These are phyloP conservation scores for Helicoverpa zea DNA, from an alignment of 1,140 invertebrate genomes.

Conservation along the genomic window DNA sequence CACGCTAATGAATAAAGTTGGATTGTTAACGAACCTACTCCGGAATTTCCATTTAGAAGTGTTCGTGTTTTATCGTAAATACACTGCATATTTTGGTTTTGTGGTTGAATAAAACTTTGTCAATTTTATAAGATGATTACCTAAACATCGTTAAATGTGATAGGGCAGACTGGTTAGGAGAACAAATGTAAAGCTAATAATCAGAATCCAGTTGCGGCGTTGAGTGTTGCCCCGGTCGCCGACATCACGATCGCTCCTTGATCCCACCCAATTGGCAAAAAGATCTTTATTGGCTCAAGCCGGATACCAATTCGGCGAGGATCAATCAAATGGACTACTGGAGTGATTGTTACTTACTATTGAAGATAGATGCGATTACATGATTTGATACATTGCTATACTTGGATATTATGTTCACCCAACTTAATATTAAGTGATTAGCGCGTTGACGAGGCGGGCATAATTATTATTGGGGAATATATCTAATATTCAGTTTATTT, in stretches of 20 bases:
- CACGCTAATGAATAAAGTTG: constrained; percentile 85
- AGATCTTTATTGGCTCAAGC: constrained; percentile 79
- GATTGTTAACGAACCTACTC: constrained; percentile 81
- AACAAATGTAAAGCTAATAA: constrained; percentile 51
- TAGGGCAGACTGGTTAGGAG: constrained; percentile 22
- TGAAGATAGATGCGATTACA: constrained; percentile 56
- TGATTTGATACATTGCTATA: constrained; percentile 50
- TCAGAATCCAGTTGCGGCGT: constrained; percentile 60
- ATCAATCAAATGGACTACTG: constrained; percentile 70
- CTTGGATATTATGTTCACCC: constrained; percentile 13
- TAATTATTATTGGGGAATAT: constrained; percentile 24
- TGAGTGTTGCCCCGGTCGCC: constrained; percentile 52
- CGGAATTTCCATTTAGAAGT: constrained; percentile 79
- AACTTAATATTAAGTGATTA: constrained; percentile 35
- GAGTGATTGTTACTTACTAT: constrained; percentile 69
- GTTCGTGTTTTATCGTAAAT: constrained; percentile 75
- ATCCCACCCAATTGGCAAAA: constrained; percentile 75
- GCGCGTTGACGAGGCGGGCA: neutral
- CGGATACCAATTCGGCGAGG: constrained; percentile 70
- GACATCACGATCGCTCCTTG: constrained; percentile 62
- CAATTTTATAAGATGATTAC: constrained; percentile 15
- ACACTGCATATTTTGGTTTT: constrained; percentile 67
- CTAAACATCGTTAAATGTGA: constrained; percentile 19
- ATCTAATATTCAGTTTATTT: constrained; percentile 15
- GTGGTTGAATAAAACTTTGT: constrained; percentile 30